Percentiles rank a stretch among this genome's conserved stretches.
Evolutionary conservation across 2,797 vertebrate genomes (phyloP).

Genomic region (Leptoclinus maculatus): DNA sequence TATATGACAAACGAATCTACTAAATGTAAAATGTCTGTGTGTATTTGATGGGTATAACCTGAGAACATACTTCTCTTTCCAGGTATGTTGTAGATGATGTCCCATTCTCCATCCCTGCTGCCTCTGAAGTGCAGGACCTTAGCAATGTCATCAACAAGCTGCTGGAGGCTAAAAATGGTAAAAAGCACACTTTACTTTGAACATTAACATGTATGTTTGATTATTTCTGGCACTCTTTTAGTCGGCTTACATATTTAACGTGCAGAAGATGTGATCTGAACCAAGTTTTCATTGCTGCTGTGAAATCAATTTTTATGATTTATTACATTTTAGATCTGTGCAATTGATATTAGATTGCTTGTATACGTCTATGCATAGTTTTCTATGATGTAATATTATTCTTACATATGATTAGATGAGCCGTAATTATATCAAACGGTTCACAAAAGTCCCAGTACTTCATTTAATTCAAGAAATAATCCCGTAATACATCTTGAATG

Average conservation of each 20-base stretch:
- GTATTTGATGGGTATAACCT: neutral
- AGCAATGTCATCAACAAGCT: slow-evolving; percentile 96
- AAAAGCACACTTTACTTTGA: slow-evolving; percentile 2
- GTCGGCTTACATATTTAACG: no score
- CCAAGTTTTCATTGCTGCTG: neutral
- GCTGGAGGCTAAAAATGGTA: slow-evolving; percentile 90
- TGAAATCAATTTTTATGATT: neutral
- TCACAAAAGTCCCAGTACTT: neutral
- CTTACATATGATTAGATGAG: neutral
- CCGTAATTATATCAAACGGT: neutral
- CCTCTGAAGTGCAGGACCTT: slow-evolving; percentile 90
- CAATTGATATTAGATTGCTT: neutral
- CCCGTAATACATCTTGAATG: neutral
- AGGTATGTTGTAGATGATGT: slow-evolving; percentile 93
- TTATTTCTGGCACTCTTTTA: neutral
- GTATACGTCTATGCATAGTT: neutral
- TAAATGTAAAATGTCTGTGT: neutral
- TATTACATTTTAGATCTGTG: neutral
- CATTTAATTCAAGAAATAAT: neutral
- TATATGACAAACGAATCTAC: rapidly evolving
- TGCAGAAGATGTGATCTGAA: neutral
- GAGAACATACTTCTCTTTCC: neutral
- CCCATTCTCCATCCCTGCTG: slow-evolving; percentile 94
- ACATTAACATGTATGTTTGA: neutral
- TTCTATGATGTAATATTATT: neutral